Conservation (phyloP, 2,113 vertebrate species). For the Odocoileus hemionus region DNA sequence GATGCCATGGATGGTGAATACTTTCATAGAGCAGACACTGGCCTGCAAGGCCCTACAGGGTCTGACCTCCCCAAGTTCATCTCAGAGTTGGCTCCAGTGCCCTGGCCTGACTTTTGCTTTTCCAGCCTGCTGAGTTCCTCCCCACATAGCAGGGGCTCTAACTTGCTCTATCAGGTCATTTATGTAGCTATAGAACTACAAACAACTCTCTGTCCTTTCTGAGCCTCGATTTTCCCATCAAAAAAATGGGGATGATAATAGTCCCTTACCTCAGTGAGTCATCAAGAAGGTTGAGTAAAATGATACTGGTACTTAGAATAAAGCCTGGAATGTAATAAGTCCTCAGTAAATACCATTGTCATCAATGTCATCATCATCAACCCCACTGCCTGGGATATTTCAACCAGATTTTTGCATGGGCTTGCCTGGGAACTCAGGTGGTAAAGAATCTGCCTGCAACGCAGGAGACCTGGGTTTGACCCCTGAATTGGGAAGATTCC, state of each 20-base stretch:
- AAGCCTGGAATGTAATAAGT: neutral
- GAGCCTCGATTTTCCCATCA: neutral
- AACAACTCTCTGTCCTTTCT: neutral
- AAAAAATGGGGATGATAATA: neutral
- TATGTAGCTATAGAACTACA: neutral
- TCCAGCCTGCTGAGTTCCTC: neutral
- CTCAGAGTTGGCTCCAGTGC: neutral
- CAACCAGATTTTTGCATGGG: neutral
- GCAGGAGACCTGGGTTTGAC: neutral
- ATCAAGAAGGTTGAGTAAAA: neutral
- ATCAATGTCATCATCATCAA: rapidly evolving
- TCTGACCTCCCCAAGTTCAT: neutral
- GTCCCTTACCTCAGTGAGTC: neutral
- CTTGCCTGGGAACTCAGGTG: neutral
- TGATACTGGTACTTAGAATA: neutral
- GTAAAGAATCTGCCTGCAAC: neutral
- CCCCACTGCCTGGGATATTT: neutral
- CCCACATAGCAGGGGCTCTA: neutral
- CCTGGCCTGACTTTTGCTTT: neutral
- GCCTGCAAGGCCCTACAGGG: neutral
- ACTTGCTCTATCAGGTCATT: neutral
- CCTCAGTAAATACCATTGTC: neutral
- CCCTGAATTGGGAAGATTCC: neutral
- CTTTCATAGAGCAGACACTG: neutral
- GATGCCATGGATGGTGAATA: neutral